These are phyloP conservation scores for Troides aeacus DNA, from an alignment of 2,888 invertebrate species.

Conservation along the genomic window DNA sequence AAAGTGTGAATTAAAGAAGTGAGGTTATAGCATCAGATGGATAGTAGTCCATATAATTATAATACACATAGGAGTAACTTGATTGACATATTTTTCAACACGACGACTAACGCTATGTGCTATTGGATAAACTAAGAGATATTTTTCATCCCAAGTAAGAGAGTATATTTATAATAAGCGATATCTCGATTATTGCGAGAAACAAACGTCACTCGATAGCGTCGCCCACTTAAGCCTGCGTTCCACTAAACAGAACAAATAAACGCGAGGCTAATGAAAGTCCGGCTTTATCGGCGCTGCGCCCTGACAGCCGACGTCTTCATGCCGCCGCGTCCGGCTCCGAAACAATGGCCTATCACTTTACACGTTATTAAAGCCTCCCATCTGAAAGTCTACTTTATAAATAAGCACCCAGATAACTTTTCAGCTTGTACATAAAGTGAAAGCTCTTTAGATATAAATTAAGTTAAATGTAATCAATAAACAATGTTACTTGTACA, in stretches of 20 bases:
- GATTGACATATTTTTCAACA: too few species aligned
- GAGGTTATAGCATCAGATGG: too few species aligned
- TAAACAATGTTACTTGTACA: conserved; percentile 37
- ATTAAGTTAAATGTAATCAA: conserved; percentile 28
- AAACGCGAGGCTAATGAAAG: conserved; percentile 52
- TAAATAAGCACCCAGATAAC: background rate
- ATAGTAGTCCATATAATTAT: too few species aligned
- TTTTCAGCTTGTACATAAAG: background rate
- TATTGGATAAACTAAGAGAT: too few species aligned
- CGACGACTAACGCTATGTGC: too few species aligned
- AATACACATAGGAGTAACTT: too few species aligned
- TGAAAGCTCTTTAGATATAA: conserved; percentile 9
- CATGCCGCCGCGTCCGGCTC: conserved; percentile 68
- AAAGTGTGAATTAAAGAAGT: too few species aligned
- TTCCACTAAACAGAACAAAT: conserved; percentile 32
- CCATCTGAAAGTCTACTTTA: conserved; percentile 9
- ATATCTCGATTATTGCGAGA: too few species aligned
- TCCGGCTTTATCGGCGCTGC: conserved; percentile 51
- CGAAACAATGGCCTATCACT: conserved; percentile 72
- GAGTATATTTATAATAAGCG: too few species aligned
- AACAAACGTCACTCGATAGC: too few species aligned
- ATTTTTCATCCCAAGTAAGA: too few species aligned
- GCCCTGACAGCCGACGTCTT: conserved; percentile 71
- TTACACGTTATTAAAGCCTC: conserved; percentile 62
- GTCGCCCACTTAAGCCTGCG: conserved; percentile 34